Evolutionary conservation across 2,888 invertebrate genomes (phyloP).

Genomic region (Cantharis flavilabris): DNA sequence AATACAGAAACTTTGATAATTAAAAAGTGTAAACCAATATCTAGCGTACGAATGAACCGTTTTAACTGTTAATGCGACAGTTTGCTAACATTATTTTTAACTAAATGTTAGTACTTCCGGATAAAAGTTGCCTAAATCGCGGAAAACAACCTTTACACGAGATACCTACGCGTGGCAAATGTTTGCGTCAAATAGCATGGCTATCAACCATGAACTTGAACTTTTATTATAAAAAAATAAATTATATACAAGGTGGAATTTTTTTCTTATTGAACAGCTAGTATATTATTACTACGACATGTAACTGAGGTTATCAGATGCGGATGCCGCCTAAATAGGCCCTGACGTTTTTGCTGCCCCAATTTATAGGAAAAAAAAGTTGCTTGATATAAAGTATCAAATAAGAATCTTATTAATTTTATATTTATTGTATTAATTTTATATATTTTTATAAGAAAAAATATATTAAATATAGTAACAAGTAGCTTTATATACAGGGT

Average conservation of each 20-base stretch:
- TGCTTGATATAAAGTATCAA: too few species aligned
- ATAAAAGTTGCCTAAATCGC: background rate
- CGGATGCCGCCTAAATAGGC: too few species aligned
- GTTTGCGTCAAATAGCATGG: background rate
- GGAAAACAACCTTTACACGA: background rate
- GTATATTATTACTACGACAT: too few species aligned
- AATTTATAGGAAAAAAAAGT: too few species aligned
- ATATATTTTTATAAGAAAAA: too few species aligned
- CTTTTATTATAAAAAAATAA: background rate
- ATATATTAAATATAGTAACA: too few species aligned
- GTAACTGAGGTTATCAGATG: too few species aligned
- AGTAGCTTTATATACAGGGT: too few species aligned
- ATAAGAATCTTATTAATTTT: too few species aligned
- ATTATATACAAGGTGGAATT: background rate
- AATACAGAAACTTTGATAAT: background rate
- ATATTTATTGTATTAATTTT: too few species aligned
- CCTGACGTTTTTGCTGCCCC: too few species aligned
- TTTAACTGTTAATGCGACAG: background rate
- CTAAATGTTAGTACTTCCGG: background rate
- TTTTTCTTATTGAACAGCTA: too few species aligned
- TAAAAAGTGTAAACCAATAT: background rate
- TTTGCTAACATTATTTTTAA: background rate
- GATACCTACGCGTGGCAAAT: constrained; percentile 1
- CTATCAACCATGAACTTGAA: background rate
- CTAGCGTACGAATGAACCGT: background rate